These are phyloP conservation scores for Megalopta genalis DNA, from an alignment of 1,140 invertebrate genomes.

Conservation along the genomic window DNA sequence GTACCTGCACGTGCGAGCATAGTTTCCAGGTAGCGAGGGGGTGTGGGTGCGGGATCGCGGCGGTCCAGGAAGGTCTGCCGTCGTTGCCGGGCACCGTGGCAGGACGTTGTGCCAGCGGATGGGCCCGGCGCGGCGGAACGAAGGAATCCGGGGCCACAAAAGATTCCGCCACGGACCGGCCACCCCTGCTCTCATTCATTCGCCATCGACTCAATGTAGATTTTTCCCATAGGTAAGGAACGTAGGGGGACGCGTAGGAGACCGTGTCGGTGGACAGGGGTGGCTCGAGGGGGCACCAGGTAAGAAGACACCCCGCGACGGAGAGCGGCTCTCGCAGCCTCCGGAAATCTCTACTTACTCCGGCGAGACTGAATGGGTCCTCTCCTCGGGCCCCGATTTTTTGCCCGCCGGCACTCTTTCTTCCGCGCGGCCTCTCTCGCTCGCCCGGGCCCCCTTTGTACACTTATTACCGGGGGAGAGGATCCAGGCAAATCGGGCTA, in stretches of 20 bases:
- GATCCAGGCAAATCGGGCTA: conserved; percentile 68
- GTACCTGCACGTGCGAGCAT: conserved; percentile 46
- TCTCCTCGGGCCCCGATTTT: conserved; percentile 1
- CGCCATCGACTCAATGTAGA: conserved; percentile 70
- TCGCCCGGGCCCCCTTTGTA: conserved; percentile 41
- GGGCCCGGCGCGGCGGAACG: conserved; percentile 24
- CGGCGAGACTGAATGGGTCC: conserved; percentile 69
- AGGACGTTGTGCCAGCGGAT: conserved; percentile 36
- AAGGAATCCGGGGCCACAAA: conserved; percentile 61
- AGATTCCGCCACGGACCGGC: conserved; percentile 57
- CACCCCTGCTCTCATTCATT: conserved; percentile 65
- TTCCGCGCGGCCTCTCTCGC: conserved; percentile 13
- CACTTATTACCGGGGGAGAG: conserved; percentile 54
- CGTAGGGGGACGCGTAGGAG: background rate
- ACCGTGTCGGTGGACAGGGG: background rate
- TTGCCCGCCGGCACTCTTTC: conserved; percentile 1
- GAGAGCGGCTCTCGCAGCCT: conserved; percentile 58
- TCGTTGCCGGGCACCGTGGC: background rate
- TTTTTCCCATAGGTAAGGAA: conserved; percentile 71
- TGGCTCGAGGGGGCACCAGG: conserved; percentile 42
- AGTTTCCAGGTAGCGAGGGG: conserved; percentile 40
- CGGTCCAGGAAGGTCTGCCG: conserved; percentile 9
- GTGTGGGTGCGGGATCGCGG: conserved; percentile 17
- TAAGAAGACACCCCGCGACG: conserved; percentile 63
- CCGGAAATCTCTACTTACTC: conserved; percentile 79